Evolutionary conservation across 2,113 vertebrate genomes (phyloP), one percentile per base, ranked within the genome.

Genomic region (Taurulus bubalis): DNA sequence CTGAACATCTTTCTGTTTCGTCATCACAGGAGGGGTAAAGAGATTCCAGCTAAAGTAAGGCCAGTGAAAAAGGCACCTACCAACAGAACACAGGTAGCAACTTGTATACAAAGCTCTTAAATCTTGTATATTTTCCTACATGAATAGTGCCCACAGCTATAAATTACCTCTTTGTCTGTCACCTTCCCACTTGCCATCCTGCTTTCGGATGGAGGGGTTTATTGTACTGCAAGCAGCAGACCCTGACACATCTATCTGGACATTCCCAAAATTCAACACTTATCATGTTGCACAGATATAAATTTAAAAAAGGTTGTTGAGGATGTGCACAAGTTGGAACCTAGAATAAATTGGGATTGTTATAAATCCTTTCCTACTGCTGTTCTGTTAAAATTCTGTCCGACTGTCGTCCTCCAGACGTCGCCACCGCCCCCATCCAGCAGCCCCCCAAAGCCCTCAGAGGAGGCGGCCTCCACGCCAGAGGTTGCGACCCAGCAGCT

Each of bases 11-110:
- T 30, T 70, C 20, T 77, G 3, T 53, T 36, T 80, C 20, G 59
- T 56, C 55, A 3, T 87, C 51, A 56, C 88, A 97, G 96, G 71
- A 96, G 96, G 83, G 96, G 96, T 77, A 97, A 96, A 93, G 96
- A 97, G 74, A 83, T 93, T 77, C 85, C 93, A 87, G 81, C 89
- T 9, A 97, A 95, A 94, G 82, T 91, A 84, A 85, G 94, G 86
- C 96, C 94, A 93, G 95, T 92, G 83, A 97, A 97, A 83, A 97
- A 96, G 90, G 58, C 94, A 8, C 82, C 85, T 69, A 87, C 83
- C 88, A 94, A 79, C 85, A 93, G 93, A 94, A 75, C 94, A 89
- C 95, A 95, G 95, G 95, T 96, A 92, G 11, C 16, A 6, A 62
- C 32, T 12, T 70, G 30, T 1, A 30, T 6, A 18, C 47, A 42